Percentiles rank a stretch among this genome's conserved stretches.
These are phyloP conservation scores for Orchestes rusci DNA, from an alignment of 2,888 invertebrate genomes.

Conservation along the genomic window DNA sequence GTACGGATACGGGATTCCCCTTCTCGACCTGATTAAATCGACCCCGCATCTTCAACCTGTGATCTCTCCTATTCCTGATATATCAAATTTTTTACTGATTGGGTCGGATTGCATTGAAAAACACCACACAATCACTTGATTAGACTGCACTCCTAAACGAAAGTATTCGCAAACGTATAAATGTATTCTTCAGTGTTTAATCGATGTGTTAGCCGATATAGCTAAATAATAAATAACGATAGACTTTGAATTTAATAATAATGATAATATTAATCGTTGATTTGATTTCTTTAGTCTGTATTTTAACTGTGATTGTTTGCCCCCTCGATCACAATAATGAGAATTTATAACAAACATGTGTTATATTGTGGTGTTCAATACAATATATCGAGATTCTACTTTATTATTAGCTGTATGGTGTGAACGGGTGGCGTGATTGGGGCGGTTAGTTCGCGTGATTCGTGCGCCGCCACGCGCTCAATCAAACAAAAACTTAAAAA, in stretches of 20 bases:
- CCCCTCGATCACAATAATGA: conserved; percentile 42
- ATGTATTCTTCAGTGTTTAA: conserved; percentile 43
- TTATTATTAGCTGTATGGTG: conserved; percentile 37
- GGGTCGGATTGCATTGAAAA: conserved; percentile 29
- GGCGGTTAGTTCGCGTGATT: conserved; percentile 14
- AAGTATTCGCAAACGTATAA: conserved; percentile 44
- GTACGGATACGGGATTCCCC: too few species aligned
- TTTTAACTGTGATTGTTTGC: conserved; percentile 41
- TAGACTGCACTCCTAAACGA: conserved; percentile 46
- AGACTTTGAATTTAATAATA: conserved; percentile 39
- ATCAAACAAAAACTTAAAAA: too few species aligned
- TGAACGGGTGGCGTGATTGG: conserved; percentile 26
- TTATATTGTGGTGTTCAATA: conserved; percentile 45
- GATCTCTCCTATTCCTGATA: conserved; percentile 46
- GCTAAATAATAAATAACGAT: too few species aligned
- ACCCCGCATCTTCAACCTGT: conserved; percentile 42
- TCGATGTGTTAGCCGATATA: conserved; percentile 42
- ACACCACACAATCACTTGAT: conserved; percentile 47
- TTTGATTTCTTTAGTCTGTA: conserved; percentile 41
- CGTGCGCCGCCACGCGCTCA: too few species aligned
- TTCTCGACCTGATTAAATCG: too few species aligned
- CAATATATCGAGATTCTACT: conserved; percentile 39
- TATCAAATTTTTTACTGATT: conserved; percentile 36
- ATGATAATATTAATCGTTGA: too few species aligned
- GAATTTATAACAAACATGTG: conserved; percentile 33